Conservation (phyloP, 1,140 invertebrate species). For the Drosophila nikananu region DNA sequence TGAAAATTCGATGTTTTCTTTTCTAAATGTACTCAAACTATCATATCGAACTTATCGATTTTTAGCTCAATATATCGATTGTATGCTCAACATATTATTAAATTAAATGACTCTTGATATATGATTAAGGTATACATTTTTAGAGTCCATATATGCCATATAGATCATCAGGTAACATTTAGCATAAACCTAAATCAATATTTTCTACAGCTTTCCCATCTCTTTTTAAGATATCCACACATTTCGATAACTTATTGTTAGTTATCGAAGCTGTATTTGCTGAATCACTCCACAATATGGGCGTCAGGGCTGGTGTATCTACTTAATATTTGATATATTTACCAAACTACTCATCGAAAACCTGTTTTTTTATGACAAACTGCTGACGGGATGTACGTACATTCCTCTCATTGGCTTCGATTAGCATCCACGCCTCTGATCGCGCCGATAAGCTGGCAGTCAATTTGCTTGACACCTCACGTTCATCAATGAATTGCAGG, state of each 20-base stretch:
- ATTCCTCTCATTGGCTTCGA: neutral
- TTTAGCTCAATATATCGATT: neutral
- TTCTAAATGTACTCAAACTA: neutral
- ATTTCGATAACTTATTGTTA: neutral
- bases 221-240: neutral
- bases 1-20: neutral
- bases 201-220: neutral
- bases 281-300: neutral
- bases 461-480: slow-evolving; percentile 82
- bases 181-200: neutral
- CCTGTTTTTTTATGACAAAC: neutral
- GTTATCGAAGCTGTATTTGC: neutral
- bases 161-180: neutral
- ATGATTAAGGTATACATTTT: neutral
- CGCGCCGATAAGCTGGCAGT: slow-evolving; percentile 46
- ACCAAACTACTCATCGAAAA: neutral
- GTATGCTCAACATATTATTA: neutral
- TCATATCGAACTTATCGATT: neutral
- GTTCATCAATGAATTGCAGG: slow-evolving; percentile 72
- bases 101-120: neutral
- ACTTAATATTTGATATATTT: neutral
- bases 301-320: neutral
- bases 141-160: no score
- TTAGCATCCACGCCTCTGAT: slow-evolving; percentile 42
- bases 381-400: neutral